Evolutionary conservation across 1,140 invertebrate genomes (phyloP), one percentile per base, ranked within the genome.

Genomic region (Rhagoletis zephyria): DNA sequence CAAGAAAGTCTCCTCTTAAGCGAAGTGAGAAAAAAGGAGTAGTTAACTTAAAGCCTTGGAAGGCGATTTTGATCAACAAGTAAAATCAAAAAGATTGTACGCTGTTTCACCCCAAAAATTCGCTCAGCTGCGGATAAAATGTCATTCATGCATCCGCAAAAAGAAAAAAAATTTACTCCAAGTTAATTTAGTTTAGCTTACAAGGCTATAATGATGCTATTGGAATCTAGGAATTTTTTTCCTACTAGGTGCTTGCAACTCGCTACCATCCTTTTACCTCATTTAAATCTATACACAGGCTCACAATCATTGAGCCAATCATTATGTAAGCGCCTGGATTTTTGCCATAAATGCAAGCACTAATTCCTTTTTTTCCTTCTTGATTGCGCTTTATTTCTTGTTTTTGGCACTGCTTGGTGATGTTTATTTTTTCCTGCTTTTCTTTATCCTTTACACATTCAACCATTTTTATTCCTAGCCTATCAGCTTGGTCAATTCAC

Each of bases 331-430:
- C 45, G 67, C 67, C 67, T 45, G 42, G 40, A 48, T 74, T 45
- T 74, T 74, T 74, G 10, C 67, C 16, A 74, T 74, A 48, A 74
- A 74, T 42, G 67, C 67, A 74, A 70, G 12, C 67, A 74, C 48
- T 74, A 74, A 16, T 74, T 74, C n/a, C 12, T 74, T 48, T 42
- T 45, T 74, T 4, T 45, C 45, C 12, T 74, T 1, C 42, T 40
- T n/a, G 51, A 5, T 74, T 74, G 40, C 42, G 67, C 12, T 12
- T 74, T 74, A 74, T 6, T 74, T 16, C n/a, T 67, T 10, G 12
- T 30, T 74, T 74, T 74, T n/a, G 5, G 16, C 42, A 40, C 40
- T 48, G 5, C 45, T 48, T 42, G 42, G 45, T 14, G 9, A 16
- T 45, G 10, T 48, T 45, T 12, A 16, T 48, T 19, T 12, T 40